Conservation (phyloP, 1,140 invertebrate species). For the Achroia grisella region DNA sequence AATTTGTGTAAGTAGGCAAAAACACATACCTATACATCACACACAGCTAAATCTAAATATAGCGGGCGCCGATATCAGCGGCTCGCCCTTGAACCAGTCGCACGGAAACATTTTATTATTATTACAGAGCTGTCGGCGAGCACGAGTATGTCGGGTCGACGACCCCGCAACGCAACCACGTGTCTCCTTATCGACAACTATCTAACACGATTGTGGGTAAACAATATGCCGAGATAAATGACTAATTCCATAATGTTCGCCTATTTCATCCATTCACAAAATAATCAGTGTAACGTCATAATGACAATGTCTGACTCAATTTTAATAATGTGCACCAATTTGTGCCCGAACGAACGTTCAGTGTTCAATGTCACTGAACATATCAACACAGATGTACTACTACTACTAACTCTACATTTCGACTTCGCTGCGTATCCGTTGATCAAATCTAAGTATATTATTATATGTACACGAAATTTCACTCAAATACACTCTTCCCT, state of each 20-base stretch:
- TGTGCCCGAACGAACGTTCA: too few species aligned
- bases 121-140: slow-evolving; percentile 72
- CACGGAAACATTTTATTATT: slow-evolving; percentile 74
- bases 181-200: slow-evolving; percentile 74
- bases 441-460: too few species aligned
- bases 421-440: too few species aligned
- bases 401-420: too few species aligned
- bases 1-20: slow-evolving; percentile 31
- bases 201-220: slow-evolving; percentile 73
- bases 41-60: slow-evolving; percentile 72
- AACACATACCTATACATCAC: slow-evolving; percentile 46
- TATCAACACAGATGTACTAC: slow-evolving; percentile 3
- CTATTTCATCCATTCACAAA: slow-evolving; percentile 63
- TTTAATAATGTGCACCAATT: too few species aligned
- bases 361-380: slow-evolving; percentile 1
- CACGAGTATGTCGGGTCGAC: slow-evolving; percentile 69
- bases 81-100: slow-evolving; percentile 73
- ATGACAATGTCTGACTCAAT: slow-evolving; percentile 13
- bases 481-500: too few species aligned
- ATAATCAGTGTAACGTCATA: slow-evolving; percentile 47
- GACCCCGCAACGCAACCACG: slow-evolving; percentile 64
- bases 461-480: too few species aligned
- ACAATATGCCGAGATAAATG: slow-evolving; percentile 69
- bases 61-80: slow-evolving; percentile 71
- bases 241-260: slow-evolving; percentile 66